Evolutionary conservation across 2,888 invertebrate species (phyloP).

Genomic region (Allygus modestus): DNA sequence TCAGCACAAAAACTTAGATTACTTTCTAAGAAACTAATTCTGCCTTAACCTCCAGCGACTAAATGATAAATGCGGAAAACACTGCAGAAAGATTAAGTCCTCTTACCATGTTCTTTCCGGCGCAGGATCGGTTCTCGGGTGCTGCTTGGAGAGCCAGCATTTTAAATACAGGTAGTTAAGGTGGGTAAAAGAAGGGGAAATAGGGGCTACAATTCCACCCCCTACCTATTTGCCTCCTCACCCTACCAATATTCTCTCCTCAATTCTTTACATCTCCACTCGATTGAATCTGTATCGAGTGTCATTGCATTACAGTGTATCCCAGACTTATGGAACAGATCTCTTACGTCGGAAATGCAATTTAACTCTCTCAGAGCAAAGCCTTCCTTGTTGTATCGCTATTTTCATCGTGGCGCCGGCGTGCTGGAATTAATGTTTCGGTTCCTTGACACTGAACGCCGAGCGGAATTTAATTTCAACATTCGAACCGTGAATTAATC

Average conservation of each 20-base stretch:
- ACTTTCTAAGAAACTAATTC: no score
- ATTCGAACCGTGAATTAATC: no score
- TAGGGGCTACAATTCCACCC: not conserved
- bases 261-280: not conserved
- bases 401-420: not conserved
- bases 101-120: slow-evolving; percentile 12
- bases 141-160: not conserved
- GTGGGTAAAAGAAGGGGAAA: slow-evolving; percentile 4
- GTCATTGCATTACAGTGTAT: not conserved
- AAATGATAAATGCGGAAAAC: not conserved
- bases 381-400: not conserved
- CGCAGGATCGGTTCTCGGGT: not conserved
- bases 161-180: slow-evolving; percentile 41
- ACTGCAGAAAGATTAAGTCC: slow-evolving; percentile 16
- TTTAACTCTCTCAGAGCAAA: not conserved
- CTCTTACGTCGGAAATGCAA: slow-evolving; percentile 19
- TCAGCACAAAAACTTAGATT: no score
- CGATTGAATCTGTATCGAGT: slow-evolving; percentile 22
- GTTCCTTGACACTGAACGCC: not conserved
- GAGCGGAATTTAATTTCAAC: not conserved
- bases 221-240: not conserved
- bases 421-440: not conserved
- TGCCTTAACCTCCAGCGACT: not conserved
- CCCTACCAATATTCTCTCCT: not conserved
- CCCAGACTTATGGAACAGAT: not conserved